Evolutionary conservation across 2,797 vertebrate genomes (phyloP).

Genomic region (Pseudomugil tenellus): DNA sequence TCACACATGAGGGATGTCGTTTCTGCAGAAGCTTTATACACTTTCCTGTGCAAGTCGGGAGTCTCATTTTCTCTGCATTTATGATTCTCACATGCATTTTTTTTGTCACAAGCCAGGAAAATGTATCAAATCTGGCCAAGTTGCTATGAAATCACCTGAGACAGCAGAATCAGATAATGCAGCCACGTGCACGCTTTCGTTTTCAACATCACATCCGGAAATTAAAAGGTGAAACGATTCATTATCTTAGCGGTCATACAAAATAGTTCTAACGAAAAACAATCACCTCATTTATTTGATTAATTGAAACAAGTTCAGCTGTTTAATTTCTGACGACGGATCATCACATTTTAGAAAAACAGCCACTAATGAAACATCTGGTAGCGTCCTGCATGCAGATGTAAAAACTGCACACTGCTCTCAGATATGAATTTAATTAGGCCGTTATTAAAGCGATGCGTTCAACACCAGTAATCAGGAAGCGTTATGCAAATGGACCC

Average conservation of each 20-base stretch:
- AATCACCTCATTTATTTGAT: no score
- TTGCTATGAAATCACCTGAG: not conserved
- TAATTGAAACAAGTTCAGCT: not conserved
- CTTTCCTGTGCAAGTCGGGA: slow-evolving; percentile 1
- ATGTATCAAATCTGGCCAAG: not conserved
- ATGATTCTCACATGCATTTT: no score
- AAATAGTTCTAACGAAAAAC: no score
- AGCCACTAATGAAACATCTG: slow-evolving; percentile 27
- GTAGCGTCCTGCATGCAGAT: slow-evolving; percentile 49
- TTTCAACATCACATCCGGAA: not conserved
- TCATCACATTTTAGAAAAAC: slow-evolving; percentile 4
- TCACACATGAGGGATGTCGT: not conserved
- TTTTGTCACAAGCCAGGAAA: no score
- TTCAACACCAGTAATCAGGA: slow-evolving; percentile 23
- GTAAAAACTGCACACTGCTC: slow-evolving; percentile 24
- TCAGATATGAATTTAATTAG: slow-evolving; percentile 41
- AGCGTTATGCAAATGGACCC: slow-evolving; percentile 21
- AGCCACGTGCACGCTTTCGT: not conserved
- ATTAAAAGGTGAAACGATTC: not conserved
- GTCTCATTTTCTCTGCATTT: not conserved
- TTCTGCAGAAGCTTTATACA: not conserved
- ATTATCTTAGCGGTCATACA: no score
- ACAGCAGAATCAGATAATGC: not conserved
- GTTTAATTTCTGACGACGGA: slow-evolving; percentile 5
- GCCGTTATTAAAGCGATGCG: slow-evolving; percentile 41